phyloP scores from a whole-genome alignment of 2,113 vertebrate species.

The Amblyopsis rosae region DNA sequence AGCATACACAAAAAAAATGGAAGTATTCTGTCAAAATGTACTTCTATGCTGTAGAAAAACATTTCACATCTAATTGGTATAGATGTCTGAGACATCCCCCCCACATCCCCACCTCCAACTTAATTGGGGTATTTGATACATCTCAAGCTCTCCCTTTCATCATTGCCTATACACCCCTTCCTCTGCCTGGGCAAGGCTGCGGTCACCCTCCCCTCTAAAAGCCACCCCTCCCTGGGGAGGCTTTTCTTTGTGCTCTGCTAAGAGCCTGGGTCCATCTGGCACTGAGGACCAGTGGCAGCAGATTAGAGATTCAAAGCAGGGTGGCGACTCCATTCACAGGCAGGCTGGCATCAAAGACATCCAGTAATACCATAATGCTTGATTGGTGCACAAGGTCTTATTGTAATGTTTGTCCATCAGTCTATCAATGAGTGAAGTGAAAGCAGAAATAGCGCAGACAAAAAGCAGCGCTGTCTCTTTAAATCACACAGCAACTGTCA shows the following conservation, averaged over 20 bases:
- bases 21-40: too few species aligned
- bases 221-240: conserved; percentile 36
- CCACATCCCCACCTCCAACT: too few species aligned
- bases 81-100: too few species aligned
- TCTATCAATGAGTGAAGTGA: background rate
- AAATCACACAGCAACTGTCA: conserved; percentile 59
- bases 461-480: conserved; percentile 66
- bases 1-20: too few species aligned
- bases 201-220: conserved; percentile 33
- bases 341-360: conserved; percentile 1
- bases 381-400: background rate
- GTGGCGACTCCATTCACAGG: conserved; percentile 2
- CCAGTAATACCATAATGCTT: background rate
- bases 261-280: conserved; percentile 66
- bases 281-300: conserved; percentile 45
- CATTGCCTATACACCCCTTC: background rate
- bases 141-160: conserved; percentile 4
- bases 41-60: background rate
- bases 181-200: conserved; percentile 1
- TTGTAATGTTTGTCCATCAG: background rate
- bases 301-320: conserved; percentile 29
- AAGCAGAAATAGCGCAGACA: conserved; percentile 1
- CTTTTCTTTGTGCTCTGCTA: conserved; percentile 57
- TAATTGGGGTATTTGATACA: background rate
- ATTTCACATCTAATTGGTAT: background rate